Conservation (phyloP, 2,797 vertebrate species). For the Halcyon leucocephala region DNA sequence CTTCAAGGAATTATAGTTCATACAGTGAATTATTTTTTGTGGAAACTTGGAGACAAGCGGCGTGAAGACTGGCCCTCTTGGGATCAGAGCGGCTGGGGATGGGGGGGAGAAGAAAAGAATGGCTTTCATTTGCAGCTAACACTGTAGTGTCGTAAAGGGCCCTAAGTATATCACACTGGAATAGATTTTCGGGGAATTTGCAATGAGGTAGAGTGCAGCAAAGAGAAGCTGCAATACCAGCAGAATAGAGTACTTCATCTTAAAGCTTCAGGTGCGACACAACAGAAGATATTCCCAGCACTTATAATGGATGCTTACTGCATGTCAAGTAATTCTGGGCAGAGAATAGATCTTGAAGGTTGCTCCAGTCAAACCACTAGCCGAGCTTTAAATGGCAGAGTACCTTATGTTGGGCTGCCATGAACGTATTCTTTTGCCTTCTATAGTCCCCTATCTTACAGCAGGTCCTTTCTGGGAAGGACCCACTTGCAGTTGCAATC, state of each 20-base stretch:
- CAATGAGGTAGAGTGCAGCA: neutral
- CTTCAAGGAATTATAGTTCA: constrained; percentile 1
- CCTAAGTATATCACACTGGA: neutral
- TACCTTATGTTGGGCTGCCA: neutral
- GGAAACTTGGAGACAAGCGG: neutral
- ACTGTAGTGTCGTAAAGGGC: constrained; percentile 7
- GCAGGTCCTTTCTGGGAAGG: neutral
- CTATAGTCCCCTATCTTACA: neutral
- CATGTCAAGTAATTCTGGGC: neutral
- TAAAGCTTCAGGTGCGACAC: rapidly evolving
- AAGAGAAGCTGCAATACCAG: neutral
- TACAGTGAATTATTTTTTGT: constrained; percentile 36
- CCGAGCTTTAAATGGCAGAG: neutral
- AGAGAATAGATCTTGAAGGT: neutral
- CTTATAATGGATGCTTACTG: neutral
- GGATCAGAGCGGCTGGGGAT: neutral
- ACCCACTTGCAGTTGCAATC: neutral
- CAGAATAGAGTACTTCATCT: neutral
- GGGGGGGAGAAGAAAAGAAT: constrained; percentile 10
- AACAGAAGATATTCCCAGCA: neutral
- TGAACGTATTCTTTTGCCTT: neutral
- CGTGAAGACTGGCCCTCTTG: constrained; percentile 5
- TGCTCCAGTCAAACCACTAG: neutral
- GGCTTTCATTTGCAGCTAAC: constrained; percentile 32
- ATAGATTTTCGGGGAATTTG: constrained; percentile 32